Conservation (phyloP, 2,113 vertebrate species). For the Aplodontia rufa region DNA sequence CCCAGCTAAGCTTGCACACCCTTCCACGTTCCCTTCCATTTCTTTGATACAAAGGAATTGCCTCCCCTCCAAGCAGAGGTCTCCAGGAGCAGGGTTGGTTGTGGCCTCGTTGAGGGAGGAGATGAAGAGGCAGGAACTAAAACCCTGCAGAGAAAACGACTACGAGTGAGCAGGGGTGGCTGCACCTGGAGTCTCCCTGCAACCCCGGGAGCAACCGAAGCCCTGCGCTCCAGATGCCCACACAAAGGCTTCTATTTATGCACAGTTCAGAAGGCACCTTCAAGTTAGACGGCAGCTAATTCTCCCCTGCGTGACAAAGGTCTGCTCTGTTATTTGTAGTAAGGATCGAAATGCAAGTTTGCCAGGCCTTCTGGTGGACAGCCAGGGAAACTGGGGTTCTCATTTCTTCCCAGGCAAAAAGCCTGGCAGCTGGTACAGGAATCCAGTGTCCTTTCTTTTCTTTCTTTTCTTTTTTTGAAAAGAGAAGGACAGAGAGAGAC, state of each 20-base stretch:
- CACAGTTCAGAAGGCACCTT: slow-evolving; percentile 59
- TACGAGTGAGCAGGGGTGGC: too few relatives aligned
- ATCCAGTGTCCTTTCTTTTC: too few relatives aligned
- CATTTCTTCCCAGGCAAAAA: not conserved
- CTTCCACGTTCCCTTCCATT: not conserved
- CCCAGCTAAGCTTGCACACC: not conserved
- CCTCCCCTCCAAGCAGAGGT: not conserved
- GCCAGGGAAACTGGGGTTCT: slow-evolving; percentile 21
- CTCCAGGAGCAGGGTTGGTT: not conserved
- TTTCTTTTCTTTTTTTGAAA: too few relatives aligned
- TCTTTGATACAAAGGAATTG: slow-evolving; percentile 1
- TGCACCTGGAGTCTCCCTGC: not conserved
- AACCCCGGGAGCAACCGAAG: slow-evolving; percentile 46
- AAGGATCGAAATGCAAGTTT: slow-evolving; percentile 55
- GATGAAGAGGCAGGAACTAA: not conserved
- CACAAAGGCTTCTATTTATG: slow-evolving; percentile 67
- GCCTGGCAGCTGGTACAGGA: not conserved
- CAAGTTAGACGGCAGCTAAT: slow-evolving; percentile 40
- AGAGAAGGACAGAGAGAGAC: too few relatives aligned
- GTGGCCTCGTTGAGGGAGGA: slow-evolving; percentile 2
- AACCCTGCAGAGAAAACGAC: not conserved
- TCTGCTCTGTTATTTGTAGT: slow-evolving; percentile 49
- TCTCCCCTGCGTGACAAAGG: slow-evolving; percentile 65
- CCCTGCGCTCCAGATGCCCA: not conserved
- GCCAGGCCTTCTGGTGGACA: slow-evolving; percentile 19